These are phyloP conservation scores for Cantharis rustica DNA, from an alignment of 2,888 invertebrate species.

Conservation along the genomic window DNA sequence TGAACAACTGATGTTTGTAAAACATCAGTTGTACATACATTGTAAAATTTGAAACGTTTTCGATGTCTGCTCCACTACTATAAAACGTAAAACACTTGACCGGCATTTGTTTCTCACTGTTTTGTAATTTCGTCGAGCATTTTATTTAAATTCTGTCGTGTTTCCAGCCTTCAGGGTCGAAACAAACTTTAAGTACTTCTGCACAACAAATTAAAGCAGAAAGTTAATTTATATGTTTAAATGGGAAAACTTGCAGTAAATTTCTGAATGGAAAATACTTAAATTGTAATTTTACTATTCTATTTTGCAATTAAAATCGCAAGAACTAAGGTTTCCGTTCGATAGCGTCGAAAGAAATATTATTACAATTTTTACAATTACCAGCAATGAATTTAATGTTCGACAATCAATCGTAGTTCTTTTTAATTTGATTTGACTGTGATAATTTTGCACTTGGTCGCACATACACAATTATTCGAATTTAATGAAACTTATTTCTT, in stretches of 20 bases:
- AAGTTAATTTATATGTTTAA: neutral
- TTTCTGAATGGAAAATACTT: neutral
- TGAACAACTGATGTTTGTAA: no score
- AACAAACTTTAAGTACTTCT: neutral
- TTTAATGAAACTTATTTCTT: neutral
- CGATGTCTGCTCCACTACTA: no score
- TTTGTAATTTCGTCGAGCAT: neutral
- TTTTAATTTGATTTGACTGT: neutral
- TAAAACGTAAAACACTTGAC: neutral
- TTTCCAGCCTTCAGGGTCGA: neutral
- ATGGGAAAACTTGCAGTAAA: neutral
- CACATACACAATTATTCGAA: neutral
- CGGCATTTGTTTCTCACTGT: neutral
- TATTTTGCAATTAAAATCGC: neutral
- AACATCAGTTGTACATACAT: no score
- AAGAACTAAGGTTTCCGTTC: neutral
- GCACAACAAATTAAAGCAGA: neutral
- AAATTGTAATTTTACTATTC: neutral
- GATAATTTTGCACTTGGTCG: neutral
- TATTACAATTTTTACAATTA: neutral
- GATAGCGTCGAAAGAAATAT: neutral
- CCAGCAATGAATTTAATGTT: neutral
- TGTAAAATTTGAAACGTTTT: no score
- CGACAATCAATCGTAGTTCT: neutral
- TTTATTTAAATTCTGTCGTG: neutral